Base-by-base conservation (phyloP, 2,797 vertebrate genomes). In the Falco naumanni region DNA sequence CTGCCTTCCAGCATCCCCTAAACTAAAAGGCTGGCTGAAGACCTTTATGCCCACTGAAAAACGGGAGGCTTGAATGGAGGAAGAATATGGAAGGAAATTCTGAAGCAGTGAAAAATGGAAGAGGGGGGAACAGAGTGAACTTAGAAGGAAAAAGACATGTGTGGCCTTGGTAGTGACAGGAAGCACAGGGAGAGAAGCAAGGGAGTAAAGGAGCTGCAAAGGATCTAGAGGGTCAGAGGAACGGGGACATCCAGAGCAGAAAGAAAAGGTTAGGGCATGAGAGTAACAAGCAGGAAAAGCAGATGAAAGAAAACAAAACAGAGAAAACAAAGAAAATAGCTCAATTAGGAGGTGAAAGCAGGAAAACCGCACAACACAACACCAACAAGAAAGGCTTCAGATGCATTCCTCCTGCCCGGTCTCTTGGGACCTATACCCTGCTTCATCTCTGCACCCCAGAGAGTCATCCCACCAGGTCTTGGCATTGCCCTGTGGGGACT, bases 261-360 rank as follows among this genome's bases (percentile, higher is more conserved):
- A 86, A 41, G 21, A 68, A 68, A 54, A 79, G 13, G 3, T 33
- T 39, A 80, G 65, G 20, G n/a, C 3, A 5, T 75, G 41, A 70
- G 24, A 82, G 50, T 41, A 74, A 72, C 21, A 43, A 79, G 56
- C n/a, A 85, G 45, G 68, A 64, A 85, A 95, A 91, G 48, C 16
- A 95, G 51, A 94, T 64, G 34, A 95, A 94, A 87, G 78, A 84
- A 65, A 87, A 78, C 45, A 83, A 79, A 84, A 68, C 47, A 91
- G 39, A 71, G 19, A 79, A 86, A 87, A 63, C 6, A 78, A 72
- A 80, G 17, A 77, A 64, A 77, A 74, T 29, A 89, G 39, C 48
- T 63, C 28, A 31, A 11, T 60, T 41, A 53, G 48, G 53, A 85
- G 16, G 41, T 0, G 0, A 77, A 93, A 75, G 45, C 64, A 77